Evolutionary conservation across 2,888 invertebrate genomes (phyloP), one percentile per base, ranked within the genome.

Genomic region (Callinectes sapidus): DNA sequence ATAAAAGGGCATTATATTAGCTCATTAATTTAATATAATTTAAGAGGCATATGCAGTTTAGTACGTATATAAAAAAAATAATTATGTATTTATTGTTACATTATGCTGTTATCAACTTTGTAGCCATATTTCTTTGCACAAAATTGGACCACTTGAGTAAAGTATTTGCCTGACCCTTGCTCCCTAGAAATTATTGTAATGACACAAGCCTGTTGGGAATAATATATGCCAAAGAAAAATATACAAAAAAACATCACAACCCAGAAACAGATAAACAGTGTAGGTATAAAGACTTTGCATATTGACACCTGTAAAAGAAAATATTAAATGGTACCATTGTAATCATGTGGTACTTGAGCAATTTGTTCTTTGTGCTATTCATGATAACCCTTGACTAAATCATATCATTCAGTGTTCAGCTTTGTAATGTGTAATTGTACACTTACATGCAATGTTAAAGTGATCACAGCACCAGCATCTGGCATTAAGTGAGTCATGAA

Each of bases 41-140:
- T 81, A 81, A 81, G 81, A 81, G 32, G 32, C 81, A 81, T 81
- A 81, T 81, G 81, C 81, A 81, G 81, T 81, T 35, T 81, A 92
- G 61, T 89, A 89, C 89, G 86, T 89, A n/a, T n/a, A n/a, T n/a
- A n/a, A 55, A 92, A 92, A 85, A 42, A 85, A 14, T 89, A 61
- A 90, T 90, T 85, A 92, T 92, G 92, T 92, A 92, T 89, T 89
- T 86, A 92, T 92, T 92, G 89, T 92, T 92, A 89, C 89, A 81
- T 89, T 92, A 81, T 89, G 48, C 92, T 92, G 92, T 92, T 92
- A 92, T 92, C 89, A 54, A 61, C 66, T 92, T 89, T 89, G 81
- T 85, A 89, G 89, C 85, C 61, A 92, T 92, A 61, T 35, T 39
- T 61, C 39, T 23, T 32, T 35, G 61, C 61, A 39, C 55, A 85